Percentiles rank a stretch among this genome's conserved stretches.
phyloP scores from a whole-genome alignment of 92 coral and sea anemone species.

The Porites evermanni region DNA sequence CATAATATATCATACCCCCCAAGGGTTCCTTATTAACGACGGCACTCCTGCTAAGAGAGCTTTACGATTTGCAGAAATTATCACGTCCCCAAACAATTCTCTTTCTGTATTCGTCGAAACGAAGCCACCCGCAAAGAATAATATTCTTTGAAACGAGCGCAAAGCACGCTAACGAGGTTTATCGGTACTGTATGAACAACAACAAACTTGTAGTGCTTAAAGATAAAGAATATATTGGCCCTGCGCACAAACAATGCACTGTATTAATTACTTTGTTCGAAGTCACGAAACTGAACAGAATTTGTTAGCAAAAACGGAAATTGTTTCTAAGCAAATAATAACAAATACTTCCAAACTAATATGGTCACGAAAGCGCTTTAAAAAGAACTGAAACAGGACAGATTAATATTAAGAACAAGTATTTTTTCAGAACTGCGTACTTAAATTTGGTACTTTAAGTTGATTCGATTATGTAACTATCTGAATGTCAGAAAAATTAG shows the following conservation, averaged over 20 bases:
- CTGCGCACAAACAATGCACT: not conserved
- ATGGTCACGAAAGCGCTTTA: not conserved
- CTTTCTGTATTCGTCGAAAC: not conserved
- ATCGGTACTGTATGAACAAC: constrained; percentile 12
- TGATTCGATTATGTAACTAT: too few relatives aligned
- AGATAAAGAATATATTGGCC: constrained; percentile 13
- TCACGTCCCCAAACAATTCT: not conserved
- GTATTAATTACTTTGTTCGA: constrained; percentile 1
- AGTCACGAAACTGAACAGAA: constrained; percentile 25
- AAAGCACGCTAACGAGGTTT: constrained; percentile 9
- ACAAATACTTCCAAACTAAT: not conserved
- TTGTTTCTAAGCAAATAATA: constrained; percentile 13
- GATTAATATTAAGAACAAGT: not conserved
- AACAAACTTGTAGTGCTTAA: not conserved
- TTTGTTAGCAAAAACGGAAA: constrained; percentile 7
- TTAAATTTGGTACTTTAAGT: too few relatives aligned
- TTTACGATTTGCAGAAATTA: not conserved
- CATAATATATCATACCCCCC: not conserved
- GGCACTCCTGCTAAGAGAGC: not conserved
- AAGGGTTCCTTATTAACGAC: not conserved
- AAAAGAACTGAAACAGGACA: not conserved
- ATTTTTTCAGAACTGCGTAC: not conserved
- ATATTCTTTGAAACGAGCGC: not conserved
- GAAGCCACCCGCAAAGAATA: not conserved
- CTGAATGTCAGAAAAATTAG: too few relatives aligned